phyloP scores from a whole-genome alignment of 2,888 invertebrate species.

The Opisthograptis luteolata region DNA sequence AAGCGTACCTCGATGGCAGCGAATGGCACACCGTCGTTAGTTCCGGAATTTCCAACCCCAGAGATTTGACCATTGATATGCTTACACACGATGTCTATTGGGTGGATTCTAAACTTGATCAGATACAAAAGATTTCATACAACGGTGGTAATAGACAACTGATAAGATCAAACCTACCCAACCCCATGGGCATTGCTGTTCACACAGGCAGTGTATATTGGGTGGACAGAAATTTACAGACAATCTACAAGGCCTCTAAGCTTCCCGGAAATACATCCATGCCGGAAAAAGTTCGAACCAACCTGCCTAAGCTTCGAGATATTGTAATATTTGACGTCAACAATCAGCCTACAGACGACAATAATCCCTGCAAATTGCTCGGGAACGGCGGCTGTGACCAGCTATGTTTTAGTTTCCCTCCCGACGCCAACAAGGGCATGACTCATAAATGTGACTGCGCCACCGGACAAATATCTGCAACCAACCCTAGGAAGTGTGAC shows the following conservation, averaged over 20 bases:
- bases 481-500: slow-evolving; percentile 89
- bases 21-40: slow-evolving; percentile 94
- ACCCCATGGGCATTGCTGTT: slow-evolving; percentile 96
- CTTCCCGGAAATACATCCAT: slow-evolving; percentile 88
- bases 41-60: slow-evolving; percentile 95
- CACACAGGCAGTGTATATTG: slow-evolving; percentile 94
- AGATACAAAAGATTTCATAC: slow-evolving; percentile 95
- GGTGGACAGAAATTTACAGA: slow-evolving; percentile 96
- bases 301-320: slow-evolving; percentile 93
- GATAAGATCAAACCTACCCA: slow-evolving; percentile 94
- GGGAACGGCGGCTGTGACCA: slow-evolving; percentile 96
- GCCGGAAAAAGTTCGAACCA: slow-evolving; percentile 90
- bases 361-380: slow-evolving; percentile 90
- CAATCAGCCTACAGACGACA: slow-evolving; percentile 93
- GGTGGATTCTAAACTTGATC: slow-evolving; percentile 97
- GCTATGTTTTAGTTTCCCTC: slow-evolving; percentile 96
- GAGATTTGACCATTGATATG: slow-evolving; percentile 96
- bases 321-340: slow-evolving; percentile 95
- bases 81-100: slow-evolving; percentile 97
- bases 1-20: slow-evolving; percentile 93
- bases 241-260: slow-evolving; percentile 92
- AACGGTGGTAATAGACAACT: slow-evolving; percentile 92
- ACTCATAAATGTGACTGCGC: slow-evolving; percentile 95
- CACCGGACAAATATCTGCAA: slow-evolving; percentile 89
- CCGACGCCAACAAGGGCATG: slow-evolving; percentile 81